Conservation (phyloP, 2,797 vertebrate genomes). For the Falco rusticolus region DNA sequence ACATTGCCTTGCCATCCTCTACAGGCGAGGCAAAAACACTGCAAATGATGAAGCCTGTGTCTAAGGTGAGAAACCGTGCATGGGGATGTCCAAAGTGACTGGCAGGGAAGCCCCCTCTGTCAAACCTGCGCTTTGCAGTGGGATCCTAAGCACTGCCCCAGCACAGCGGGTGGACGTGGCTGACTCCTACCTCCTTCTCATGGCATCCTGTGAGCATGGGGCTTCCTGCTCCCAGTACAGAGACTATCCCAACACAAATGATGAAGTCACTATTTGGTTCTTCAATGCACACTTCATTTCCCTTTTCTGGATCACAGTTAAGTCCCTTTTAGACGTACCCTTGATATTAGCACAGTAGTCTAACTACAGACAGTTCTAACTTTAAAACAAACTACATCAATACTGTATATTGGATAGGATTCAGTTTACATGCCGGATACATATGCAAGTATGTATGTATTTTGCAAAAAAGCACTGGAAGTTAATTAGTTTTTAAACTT, state of each 20-base stretch:
- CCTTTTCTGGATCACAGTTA: conserved; percentile 56
- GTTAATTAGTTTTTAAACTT: conserved; percentile 18
- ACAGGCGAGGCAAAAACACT: not conserved
- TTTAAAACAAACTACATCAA: conserved; percentile 53
- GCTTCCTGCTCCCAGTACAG: not conserved
- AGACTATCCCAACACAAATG: not conserved
- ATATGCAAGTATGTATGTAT: conserved; percentile 6
- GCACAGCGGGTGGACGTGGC: not conserved
- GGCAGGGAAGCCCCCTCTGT: not conserved
- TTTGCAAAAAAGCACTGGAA: conserved; percentile 37
- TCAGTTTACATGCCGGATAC: not conserved
- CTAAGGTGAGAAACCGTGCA: not conserved
- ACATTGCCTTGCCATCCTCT: not conserved
- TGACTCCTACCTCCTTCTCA: not conserved
- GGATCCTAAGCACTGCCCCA: not conserved
- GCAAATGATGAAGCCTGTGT: not conserved
- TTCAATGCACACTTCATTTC: conserved; percentile 38
- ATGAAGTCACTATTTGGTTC: not conserved
- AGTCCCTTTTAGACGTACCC: conserved; percentile 43
- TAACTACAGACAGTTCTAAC: conserved; percentile 30
- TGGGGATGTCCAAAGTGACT: not conserved
- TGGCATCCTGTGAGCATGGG: not conserved
- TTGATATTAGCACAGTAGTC: conserved; percentile 33
- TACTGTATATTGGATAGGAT: conserved; percentile 28
- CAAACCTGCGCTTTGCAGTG: rapidly evolving